A percentile compares a stretch with the other conserved stretches of the same genome.
phyloP scores from a whole-genome alignment of 2,113 vertebrate genomes.

The Setophaga coronata region DNA sequence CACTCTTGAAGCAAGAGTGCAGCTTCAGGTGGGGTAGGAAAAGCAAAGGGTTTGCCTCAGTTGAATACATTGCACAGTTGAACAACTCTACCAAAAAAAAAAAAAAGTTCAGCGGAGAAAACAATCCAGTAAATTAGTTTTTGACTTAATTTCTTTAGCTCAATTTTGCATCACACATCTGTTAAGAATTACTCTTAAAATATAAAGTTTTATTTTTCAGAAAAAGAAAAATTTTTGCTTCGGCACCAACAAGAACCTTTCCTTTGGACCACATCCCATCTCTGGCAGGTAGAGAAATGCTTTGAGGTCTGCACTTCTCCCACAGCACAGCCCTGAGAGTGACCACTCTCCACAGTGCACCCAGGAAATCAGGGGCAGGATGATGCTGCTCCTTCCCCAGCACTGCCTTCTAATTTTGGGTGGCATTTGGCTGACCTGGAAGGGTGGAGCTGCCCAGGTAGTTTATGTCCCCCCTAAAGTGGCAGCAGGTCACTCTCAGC shows the following conservation, averaged over 20 bases:
- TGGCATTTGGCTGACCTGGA: background rate
- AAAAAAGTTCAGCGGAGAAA: background rate
- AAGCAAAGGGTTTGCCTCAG: background rate
- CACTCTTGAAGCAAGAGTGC: background rate
- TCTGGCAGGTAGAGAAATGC: background rate
- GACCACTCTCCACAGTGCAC: background rate
- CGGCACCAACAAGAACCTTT: background rate
- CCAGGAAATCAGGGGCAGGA: background rate
- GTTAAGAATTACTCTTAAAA: background rate
- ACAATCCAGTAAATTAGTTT: background rate
- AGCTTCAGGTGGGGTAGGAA: background rate
- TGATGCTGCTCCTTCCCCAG: background rate
- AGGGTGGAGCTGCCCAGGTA: background rate
- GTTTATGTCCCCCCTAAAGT: background rate
- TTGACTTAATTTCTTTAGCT: background rate
- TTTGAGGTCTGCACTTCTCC: background rate
- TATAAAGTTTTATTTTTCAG: background rate
- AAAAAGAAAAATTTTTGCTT: background rate
- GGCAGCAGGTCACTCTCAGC: background rate
- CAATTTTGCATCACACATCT: background rate
- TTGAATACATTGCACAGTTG: background rate
- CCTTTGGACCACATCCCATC: background rate
- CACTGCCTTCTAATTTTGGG: background rate
- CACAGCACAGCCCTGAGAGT: background rate
- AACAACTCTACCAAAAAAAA: background rate